Evolutionary conservation across 2,113 vertebrate species (phyloP).

Genomic region (Colossoma macropomum): DNA sequence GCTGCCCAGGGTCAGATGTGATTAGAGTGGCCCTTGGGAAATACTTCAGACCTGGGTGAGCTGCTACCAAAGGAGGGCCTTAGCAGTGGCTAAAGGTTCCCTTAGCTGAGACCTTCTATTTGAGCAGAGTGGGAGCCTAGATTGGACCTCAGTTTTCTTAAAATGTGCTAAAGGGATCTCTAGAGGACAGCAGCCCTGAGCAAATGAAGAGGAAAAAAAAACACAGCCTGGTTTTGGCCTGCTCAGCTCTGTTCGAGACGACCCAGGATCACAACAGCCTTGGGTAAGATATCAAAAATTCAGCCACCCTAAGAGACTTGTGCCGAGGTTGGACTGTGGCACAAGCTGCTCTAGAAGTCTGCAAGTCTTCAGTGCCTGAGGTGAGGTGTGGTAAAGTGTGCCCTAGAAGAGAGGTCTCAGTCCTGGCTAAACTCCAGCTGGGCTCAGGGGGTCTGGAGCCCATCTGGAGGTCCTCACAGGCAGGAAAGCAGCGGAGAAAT

Average conservation of each 20-base stretch:
- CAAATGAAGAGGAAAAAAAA: background rate
- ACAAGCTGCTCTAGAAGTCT: constrained; percentile 30
- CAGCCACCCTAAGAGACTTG: background rate
- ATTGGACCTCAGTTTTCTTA: background rate
- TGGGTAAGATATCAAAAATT: constrained; percentile 48
- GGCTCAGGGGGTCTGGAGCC: constrained; percentile 50
- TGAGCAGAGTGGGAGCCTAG: constrained; percentile 2
- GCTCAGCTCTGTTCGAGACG: background rate
- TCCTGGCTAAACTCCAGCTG: constrained; percentile 50
- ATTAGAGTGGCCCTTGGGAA: constrained; percentile 33
- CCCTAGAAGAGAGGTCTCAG: constrained; percentile 46
- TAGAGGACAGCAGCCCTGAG: background rate
- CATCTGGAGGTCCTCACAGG: constrained; percentile 57
- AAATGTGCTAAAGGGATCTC: constrained; percentile 23
- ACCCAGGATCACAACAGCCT: constrained; percentile 37
- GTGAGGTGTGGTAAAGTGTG: constrained; percentile 32
- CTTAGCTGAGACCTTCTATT: constrained; percentile 18
- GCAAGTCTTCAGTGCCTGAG: constrained; percentile 9
- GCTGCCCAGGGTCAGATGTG: constrained; percentile 36
- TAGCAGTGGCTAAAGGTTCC: constrained; percentile 33
- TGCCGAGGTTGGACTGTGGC: background rate
- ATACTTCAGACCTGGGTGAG: constrained; percentile 38
- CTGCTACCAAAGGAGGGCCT: constrained; percentile 25
- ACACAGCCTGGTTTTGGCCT: background rate
- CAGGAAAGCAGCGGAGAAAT: constrained; percentile 50